phyloP scores from a whole-genome alignment of 2,888 invertebrate species.

The Oxycera nigricornis region DNA sequence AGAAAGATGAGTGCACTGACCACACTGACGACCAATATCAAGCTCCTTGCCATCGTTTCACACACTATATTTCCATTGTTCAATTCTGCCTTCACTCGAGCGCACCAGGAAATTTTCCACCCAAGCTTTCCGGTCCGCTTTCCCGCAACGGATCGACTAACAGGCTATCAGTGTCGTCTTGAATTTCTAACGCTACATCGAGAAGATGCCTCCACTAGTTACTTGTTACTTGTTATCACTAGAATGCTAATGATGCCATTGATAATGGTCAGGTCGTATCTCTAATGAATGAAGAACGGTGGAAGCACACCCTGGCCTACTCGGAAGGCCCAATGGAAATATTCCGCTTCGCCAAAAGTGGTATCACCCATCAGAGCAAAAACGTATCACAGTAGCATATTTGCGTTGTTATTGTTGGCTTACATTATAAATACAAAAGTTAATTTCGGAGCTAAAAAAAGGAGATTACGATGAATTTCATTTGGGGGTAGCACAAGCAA shows the following conservation, averaged over 20 bases:
- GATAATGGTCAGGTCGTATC: not conserved
- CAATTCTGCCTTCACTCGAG: not conserved
- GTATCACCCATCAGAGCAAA: no score
- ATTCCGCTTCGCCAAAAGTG: no score
- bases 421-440: no score
- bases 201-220: not conserved
- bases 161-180: not conserved
- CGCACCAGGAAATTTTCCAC: not conserved
- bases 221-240: conserved; percentile 24
- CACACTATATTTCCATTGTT: not conserved
- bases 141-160: conserved; percentile 13
- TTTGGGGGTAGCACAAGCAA: not conserved
- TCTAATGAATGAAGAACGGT: conserved; percentile 4
- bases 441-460: not conserved
- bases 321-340: not conserved
- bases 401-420: no score
- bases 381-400: no score
- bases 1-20: not conserved
- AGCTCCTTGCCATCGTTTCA: not conserved
- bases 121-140: not conserved
- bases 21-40: not conserved
- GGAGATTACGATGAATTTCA: not conserved
- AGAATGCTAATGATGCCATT: not conserved
- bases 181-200: not conserved
- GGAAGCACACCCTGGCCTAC: not conserved